Evolutionary conservation across 2,888 invertebrate species (phyloP).

Genomic region (Limnephilus auricula): DNA sequence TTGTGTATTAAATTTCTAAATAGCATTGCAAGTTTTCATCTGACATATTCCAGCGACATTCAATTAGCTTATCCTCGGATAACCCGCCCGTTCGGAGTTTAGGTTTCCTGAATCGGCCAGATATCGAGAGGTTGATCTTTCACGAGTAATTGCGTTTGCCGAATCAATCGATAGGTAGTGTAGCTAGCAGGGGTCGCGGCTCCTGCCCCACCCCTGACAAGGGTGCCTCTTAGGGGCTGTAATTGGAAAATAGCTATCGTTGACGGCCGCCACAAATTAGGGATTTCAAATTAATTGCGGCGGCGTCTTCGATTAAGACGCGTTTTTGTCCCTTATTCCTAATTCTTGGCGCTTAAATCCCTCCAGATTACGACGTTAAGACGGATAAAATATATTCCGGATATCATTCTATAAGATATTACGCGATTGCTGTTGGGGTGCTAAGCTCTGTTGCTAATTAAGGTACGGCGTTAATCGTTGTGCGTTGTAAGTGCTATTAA

Average conservation of each 20-base stretch:
- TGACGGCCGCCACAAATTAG: constrained; percentile 57
- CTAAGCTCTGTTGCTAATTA: neutral
- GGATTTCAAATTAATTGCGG: constrained; percentile 61
- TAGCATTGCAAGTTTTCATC: neutral
- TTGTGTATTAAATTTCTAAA: neutral
- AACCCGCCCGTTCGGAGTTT: neutral
- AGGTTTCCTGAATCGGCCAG: constrained; percentile 24
- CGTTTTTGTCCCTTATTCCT: constrained; percentile 29
- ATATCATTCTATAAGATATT: neutral
- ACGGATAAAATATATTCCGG: constrained; percentile 3
- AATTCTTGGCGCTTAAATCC: constrained; percentile 13
- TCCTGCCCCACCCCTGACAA: constrained; percentile 17
- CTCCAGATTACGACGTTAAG: neutral
- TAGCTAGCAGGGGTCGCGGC: constrained; percentile 47
- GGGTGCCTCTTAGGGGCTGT: constrained; percentile 15
- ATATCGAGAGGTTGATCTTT: constrained; percentile 58
- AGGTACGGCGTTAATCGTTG: neutral
- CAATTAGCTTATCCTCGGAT: neutral
- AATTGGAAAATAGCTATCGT: constrained; percentile 55
- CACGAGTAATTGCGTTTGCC: constrained; percentile 61
- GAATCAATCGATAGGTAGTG: constrained; percentile 61
- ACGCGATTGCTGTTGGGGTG: neutral
- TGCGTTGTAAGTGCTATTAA: neutral
- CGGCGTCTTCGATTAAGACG: constrained; percentile 41
- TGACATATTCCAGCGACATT: neutral